A percentile compares a stretch with the other conserved stretches of the same genome.
Conservation (phyloP, 1,140 invertebrate genomes). For the Mercenaria mercenaria region DNA sequence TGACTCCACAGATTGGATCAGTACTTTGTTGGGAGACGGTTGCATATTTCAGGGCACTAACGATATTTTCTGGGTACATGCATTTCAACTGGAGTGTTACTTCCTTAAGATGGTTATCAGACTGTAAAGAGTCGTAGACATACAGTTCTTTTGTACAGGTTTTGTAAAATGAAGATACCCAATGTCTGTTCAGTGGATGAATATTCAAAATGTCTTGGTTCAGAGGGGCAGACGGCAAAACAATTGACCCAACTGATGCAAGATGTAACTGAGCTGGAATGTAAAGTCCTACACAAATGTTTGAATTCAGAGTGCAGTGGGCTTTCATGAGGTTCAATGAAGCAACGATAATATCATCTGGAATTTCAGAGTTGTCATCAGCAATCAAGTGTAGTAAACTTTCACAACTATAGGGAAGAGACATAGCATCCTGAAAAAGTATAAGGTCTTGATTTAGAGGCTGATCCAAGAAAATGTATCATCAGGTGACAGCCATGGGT, state of each 20-base stretch:
- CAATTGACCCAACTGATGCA: not conserved
- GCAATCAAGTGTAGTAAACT: not conserved
- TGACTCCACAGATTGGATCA: conserved; percentile 35
- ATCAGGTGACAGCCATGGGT: not conserved
- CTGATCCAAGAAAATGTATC: not conserved
- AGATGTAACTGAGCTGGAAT: conserved; percentile 30
- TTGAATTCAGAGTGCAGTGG: not conserved
- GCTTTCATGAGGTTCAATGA: conserved; percentile 30
- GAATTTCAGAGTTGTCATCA: not conserved
- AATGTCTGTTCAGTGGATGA: conserved; percentile 24
- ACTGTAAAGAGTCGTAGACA: conserved; percentile 17
- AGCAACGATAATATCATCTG: conserved; percentile 19
- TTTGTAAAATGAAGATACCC: conserved; percentile 37
- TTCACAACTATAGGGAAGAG: not conserved
- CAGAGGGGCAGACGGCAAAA: not conserved
- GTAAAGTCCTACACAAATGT: not conserved
- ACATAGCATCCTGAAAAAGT: not conserved
- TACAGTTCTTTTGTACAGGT: not conserved
- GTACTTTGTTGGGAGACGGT: conserved; percentile 7
- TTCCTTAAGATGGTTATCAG: not conserved
- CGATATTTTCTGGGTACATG: not conserved
- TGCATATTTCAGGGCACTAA: not conserved
- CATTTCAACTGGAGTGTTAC: not conserved
- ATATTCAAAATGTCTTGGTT: conserved; percentile 9
- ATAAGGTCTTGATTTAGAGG: too few relatives aligned